These are phyloP conservation scores for Pyrocoelia pectoralis DNA, from an alignment of 2,888 invertebrate species.

Conservation along the genomic window DNA sequence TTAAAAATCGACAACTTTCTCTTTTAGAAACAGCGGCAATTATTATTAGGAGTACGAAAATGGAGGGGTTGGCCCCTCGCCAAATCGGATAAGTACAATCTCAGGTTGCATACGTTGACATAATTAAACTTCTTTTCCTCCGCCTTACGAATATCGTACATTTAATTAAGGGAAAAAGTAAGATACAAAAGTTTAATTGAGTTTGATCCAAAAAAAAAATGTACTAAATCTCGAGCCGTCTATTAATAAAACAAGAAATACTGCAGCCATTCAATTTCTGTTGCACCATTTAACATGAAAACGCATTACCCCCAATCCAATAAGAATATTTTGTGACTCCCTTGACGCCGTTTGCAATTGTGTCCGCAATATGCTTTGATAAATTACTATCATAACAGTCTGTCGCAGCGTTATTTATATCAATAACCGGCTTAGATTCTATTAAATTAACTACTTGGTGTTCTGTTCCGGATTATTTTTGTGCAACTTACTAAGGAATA, in stretches of 20 bases:
- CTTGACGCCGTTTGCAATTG: constrained; percentile 43
- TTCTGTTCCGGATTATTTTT: too few species aligned
- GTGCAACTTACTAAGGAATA: too few species aligned
- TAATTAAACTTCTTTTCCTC: too few species aligned
- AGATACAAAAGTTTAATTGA: background rate
- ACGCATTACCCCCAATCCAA: constrained; percentile 31
- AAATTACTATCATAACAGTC: constrained; percentile 43
- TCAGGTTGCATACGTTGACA: too few species aligned
- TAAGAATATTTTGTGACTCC: constrained; percentile 43
- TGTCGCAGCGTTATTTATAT: constrained; percentile 44
- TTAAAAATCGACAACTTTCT: too few species aligned
- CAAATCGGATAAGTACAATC: too few species aligned
- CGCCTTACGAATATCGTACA: background rate
- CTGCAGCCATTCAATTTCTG: constrained; percentile 26
- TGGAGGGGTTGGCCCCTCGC: too few species aligned
- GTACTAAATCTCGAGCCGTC: constrained; percentile 1
- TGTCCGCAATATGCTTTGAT: constrained; percentile 42
- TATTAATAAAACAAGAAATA: constrained; percentile 29
- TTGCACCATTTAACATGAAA: constrained; percentile 32
- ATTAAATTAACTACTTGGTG: constrained; percentile 31
- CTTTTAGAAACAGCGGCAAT: too few species aligned
- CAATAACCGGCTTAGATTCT: constrained; percentile 44
- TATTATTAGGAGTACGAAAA: too few species aligned
- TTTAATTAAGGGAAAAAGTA: background rate
- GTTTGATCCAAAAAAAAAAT: background rate